Base-by-base conservation (phyloP, 2,797 vertebrate species). In the Pseudotriccus pelzelni region DNA sequence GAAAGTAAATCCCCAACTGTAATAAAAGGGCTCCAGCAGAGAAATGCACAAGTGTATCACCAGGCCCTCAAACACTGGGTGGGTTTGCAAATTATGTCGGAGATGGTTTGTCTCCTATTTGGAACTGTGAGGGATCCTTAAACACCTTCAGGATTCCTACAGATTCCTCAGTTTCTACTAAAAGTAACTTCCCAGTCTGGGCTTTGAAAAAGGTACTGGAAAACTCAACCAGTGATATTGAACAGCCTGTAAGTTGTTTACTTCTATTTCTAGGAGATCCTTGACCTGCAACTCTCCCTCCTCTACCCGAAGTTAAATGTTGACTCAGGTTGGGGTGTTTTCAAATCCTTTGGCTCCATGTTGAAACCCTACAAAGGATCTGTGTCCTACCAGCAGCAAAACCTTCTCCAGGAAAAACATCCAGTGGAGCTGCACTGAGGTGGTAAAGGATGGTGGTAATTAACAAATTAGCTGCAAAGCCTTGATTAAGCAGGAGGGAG, bases 161-260 rank as follows among this genome's bases (percentile, higher is more conserved):
- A 49, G 30, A 4, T 22, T 14, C 36, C 60, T 55, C 39, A 5
- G 16, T 39, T 46, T 19, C 39, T 34, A 10, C 75, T n/a, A 16
- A n/a, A 82, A 25, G 27, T 2, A 28, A 17, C 5, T 44, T 23
- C 50, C 14, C 3, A 28, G 22, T 9, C 14, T 36, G 49, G 37
- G 12, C 5, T 63, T 18, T 32, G 15, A 25, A 62, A 79, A 28
- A 24, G 46, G 4, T 7, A 9, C 62, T 47, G 55, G 28, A 43
- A 62, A 62, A 2, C n/a, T n/a, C 34, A 1, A 13, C 12, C 43
- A 10, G 55, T 2, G 72, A 2, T 18, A 59, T 4, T 2, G 7
- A 46, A 13, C 8, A 18, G 2, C 55, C 34, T 0, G 0, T 6
- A 14, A 20, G 59, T 23, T 0, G 3, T 20, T n/a, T 18, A 7